A percentile compares a stretch with the other conserved stretches of the same genome.
Conservation (phyloP, 2,113 vertebrate species). For the Myxocyprinus asiaticus region DNA sequence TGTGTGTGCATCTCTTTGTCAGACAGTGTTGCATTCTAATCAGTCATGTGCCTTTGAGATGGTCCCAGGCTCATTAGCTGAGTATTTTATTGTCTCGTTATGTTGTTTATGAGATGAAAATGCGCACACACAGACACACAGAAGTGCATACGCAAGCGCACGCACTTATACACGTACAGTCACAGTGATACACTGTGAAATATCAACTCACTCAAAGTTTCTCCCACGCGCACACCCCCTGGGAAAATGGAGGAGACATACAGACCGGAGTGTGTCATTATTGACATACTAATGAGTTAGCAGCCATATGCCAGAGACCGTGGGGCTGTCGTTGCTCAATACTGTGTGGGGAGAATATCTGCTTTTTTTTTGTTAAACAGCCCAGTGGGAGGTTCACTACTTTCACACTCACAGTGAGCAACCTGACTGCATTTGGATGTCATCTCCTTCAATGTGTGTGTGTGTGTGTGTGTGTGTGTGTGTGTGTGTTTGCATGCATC, state of each 20-base stretch:
- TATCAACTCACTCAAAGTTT: conserved; percentile 21
- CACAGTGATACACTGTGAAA: not conserved
- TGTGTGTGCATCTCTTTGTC: conserved; percentile 10
- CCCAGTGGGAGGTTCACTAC: conserved; percentile 20
- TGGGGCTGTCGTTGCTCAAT: not conserved
- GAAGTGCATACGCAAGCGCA: not conserved
- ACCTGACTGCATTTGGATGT: conserved; percentile 29
- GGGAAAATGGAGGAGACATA: conserved; percentile 1
- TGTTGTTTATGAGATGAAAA: conserved; percentile 36
- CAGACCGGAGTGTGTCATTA: conserved; percentile 27
- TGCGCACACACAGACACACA: not conserved
- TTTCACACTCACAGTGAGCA: conserved; percentile 13
- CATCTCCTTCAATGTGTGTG: not conserved
- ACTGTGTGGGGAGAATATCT: conserved; percentile 29
- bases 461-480: not conserved
- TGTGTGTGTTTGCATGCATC: no score
- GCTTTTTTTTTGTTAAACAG: conserved; percentile 45
- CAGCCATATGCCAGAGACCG: conserved; percentile 4
- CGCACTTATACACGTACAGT: not conserved
- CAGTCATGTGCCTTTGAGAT: conserved; percentile 20
- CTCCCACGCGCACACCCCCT: not conserved
- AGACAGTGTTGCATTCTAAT: conserved; percentile 28
- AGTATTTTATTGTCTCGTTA: conserved; percentile 49
- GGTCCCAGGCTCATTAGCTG: conserved; percentile 45
- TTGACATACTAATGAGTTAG: conserved; percentile 41